These are phyloP conservation scores for Prolemur simus DNA, from an alignment of 2,113 vertebrate genomes.

Conservation along the genomic window DNA sequence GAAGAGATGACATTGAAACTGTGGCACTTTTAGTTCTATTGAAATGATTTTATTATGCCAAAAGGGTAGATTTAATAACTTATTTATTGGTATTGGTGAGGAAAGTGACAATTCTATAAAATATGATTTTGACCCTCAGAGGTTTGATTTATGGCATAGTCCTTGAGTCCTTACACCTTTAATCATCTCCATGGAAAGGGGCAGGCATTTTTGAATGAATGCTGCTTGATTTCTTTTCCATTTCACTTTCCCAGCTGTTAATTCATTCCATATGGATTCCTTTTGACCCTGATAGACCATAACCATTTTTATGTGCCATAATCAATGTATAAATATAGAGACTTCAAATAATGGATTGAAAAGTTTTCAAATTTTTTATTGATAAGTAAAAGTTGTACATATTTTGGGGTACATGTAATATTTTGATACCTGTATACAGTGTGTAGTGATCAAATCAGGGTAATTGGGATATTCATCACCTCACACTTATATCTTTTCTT, in stretches of 20 bases:
- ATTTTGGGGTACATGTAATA: neutral
- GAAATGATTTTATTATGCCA: conserved; percentile 52
- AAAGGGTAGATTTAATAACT: conserved; percentile 55
- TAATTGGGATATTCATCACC: neutral
- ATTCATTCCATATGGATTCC: neutral
- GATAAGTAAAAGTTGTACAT: neutral
- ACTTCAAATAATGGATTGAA: neutral
- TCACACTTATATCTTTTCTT: neutral
- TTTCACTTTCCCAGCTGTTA: conserved; percentile 13
- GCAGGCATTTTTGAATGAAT: neutral
- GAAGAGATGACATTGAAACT: conserved; percentile 49
- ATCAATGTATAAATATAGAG: neutral
- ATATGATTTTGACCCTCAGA: neutral
- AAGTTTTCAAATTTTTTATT: neutral
- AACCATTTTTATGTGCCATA: neutral
- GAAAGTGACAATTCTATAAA: conserved; percentile 6
- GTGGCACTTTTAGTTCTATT: conserved; percentile 33
- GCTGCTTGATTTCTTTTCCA: neutral
- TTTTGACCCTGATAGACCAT: conserved; percentile 19
- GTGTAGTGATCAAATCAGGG: neutral
- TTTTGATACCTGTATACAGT: neutral
- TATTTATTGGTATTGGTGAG: conserved; percentile 49
- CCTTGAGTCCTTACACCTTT: conserved; percentile 14
- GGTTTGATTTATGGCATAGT: neutral
- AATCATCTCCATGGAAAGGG: neutral